Evolutionary conservation across 1,140 invertebrate genomes (phyloP).

Genomic region (Dendroctonus ponderosae): DNA sequence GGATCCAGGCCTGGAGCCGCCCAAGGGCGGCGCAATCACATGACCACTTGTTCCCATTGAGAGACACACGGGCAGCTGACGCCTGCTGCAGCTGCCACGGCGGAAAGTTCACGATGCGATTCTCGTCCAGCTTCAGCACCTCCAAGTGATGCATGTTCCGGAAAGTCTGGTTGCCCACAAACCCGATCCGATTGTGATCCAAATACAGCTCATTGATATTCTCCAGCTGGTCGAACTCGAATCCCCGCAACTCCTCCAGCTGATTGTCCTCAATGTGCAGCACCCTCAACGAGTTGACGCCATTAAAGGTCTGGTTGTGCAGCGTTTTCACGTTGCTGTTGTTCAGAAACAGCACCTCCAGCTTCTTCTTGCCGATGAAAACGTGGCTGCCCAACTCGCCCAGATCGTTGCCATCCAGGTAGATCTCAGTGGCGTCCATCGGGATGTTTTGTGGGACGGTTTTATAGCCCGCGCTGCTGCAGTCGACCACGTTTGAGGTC

Average conservation of each 20-base stretch:
- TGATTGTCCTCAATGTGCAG: slow-evolving; percentile 83
- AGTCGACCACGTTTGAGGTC: slow-evolving; percentile 88
- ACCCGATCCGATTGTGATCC: slow-evolving; percentile 72
- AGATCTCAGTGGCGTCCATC: slow-evolving; percentile 88
- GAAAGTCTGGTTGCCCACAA: slow-evolving; percentile 77
- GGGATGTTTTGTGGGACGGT: slow-evolving; percentile 75
- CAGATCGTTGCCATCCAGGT: slow-evolving; percentile 83
- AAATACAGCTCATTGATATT: slow-evolving; percentile 78
- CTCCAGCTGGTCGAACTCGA: slow-evolving; percentile 72
- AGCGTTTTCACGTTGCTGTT: slow-evolving; percentile 75
- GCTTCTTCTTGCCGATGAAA: slow-evolving; percentile 84
- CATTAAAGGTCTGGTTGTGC: slow-evolving; percentile 84
- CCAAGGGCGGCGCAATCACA: slow-evolving; percentile 69
- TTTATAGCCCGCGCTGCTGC: slow-evolving; percentile 70
- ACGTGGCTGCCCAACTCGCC: slow-evolving; percentile 77
- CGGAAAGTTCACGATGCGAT: slow-evolving; percentile 73
- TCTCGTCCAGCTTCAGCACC: slow-evolving; percentile 76
- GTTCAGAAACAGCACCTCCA: slow-evolving; percentile 79
- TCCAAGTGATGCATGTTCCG: slow-evolving; percentile 69
- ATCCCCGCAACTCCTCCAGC: slow-evolving; percentile 69
- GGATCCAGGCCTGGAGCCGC: slow-evolving; percentile 65
- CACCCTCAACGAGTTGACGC: slow-evolving; percentile 69
- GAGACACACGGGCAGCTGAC: slow-evolving; percentile 59
- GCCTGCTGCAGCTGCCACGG: slow-evolving; percentile 66
- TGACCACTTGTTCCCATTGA: slow-evolving; percentile 71